Percentiles rank a stretch among this genome's conserved stretches.
Evolutionary conservation across 2,113 vertebrate species (phyloP).

Genomic region (Puma concolor): DNA sequence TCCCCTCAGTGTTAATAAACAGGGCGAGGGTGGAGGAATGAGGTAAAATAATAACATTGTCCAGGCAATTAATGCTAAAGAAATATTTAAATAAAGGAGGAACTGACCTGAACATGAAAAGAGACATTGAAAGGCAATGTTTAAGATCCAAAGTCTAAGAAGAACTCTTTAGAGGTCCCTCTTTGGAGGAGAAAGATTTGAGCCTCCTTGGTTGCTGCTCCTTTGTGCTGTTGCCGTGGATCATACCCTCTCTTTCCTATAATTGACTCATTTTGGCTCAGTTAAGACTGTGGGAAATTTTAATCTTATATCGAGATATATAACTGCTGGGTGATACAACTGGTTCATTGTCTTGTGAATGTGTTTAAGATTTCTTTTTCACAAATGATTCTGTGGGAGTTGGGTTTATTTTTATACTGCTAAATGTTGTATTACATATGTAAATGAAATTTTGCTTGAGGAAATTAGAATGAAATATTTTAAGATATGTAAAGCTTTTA

Average conservation of each 20-base stretch:
- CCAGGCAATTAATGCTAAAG: background rate
- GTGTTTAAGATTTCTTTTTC: conserved; percentile 9
- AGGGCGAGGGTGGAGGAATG: background rate
- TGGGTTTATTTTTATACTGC: conserved; percentile 53
- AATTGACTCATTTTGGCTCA: background rate
- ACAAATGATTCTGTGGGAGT: conserved; percentile 21
- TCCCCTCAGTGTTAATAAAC: background rate
- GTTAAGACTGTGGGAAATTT: background rate
- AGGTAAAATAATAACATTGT: background rate
- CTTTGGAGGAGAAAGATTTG: background rate
- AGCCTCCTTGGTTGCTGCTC: background rate
- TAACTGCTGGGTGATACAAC: background rate
- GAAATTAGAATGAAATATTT: conserved; percentile 64
- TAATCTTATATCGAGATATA: background rate
- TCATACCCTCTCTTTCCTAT: background rate
- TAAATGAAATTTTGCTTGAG: conserved; percentile 44
- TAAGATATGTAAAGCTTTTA: conserved; percentile 68
- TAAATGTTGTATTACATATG: conserved; percentile 24
- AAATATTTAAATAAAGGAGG: background rate
- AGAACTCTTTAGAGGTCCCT: background rate
- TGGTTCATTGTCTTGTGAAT: background rate
- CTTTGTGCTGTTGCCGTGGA: background rate
- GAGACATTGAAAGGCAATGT: background rate
- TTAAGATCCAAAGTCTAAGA: background rate
- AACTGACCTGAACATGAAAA: background rate